Conservation (phyloP, 2,113 vertebrate species). For the Xiphias gladius region DNA sequence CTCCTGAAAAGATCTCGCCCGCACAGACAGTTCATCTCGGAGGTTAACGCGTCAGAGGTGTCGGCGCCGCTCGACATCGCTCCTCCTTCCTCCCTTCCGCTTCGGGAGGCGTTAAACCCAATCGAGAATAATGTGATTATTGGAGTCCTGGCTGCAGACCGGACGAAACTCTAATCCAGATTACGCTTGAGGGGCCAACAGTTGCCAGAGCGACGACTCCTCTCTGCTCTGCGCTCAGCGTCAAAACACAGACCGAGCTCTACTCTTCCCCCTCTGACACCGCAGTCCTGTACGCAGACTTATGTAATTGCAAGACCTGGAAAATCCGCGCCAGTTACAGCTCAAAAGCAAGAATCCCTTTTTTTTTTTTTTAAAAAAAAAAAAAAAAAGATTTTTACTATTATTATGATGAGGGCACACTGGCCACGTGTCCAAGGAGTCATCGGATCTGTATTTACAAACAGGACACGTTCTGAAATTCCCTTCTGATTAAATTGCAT, state of each 20-base stretch:
- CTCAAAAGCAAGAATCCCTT: not conserved
- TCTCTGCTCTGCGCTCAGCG: slow-evolving; percentile 43
- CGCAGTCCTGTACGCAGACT: slow-evolving; percentile 59
- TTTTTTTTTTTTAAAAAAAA: not conserved
- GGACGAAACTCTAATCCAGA: slow-evolving; percentile 77
- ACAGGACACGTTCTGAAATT: too few species aligned
- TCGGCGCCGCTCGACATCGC: not conserved
- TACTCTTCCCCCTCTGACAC: slow-evolving; percentile 35
- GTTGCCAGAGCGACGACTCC: slow-evolving; percentile 43
- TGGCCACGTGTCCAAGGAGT: not conserved
- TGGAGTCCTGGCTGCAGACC: slow-evolving; percentile 49
- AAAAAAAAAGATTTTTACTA: too few species aligned
- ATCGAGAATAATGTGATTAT: slow-evolving; percentile 71
- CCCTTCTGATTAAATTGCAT: too few species aligned
- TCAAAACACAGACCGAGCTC: slow-evolving; percentile 51
- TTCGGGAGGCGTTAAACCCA: slow-evolving; percentile 30
- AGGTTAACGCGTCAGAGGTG: not conserved
- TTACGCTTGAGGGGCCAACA: slow-evolving; percentile 60
- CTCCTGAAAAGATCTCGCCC: not conserved
- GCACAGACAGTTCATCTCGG: not conserved
- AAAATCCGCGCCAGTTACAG: not conserved
- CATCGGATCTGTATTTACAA: too few species aligned
- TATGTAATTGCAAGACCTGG: slow-evolving; percentile 60
- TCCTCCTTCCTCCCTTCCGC: not conserved
- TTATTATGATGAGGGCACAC: not conserved